These are phyloP conservation scores for Neocloeon triangulifer DNA, from an alignment of 1,140 invertebrate genomes.

Conservation along the genomic window DNA sequence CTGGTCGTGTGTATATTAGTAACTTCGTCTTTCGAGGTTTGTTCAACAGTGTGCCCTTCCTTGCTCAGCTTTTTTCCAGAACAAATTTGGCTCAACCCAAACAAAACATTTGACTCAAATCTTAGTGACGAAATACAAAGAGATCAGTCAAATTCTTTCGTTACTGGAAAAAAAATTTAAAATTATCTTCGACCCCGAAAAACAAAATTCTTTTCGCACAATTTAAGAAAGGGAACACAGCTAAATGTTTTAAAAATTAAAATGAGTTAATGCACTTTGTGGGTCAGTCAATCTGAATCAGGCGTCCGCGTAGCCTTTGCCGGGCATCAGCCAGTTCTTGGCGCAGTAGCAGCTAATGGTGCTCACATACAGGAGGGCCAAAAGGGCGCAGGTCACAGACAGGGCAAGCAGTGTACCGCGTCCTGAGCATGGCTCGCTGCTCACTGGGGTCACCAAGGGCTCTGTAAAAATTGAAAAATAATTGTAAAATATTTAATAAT, in stretches of 20 bases:
- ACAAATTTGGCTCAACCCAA: too few relatives aligned
- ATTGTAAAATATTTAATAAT: too few relatives aligned
- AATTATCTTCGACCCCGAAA: too few relatives aligned
- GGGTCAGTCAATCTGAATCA: too few relatives aligned
- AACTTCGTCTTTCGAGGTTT: too few relatives aligned
- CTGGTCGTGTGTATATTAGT: too few relatives aligned
- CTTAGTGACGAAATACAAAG: neutral
- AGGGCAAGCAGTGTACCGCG: conserved; percentile 70
- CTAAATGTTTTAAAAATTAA: neutral
- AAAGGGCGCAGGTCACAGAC: conserved; percentile 67
- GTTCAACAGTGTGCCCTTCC: neutral
- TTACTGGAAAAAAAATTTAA: neutral
- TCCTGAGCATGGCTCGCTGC: conserved; percentile 75
- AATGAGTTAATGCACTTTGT: too few relatives aligned
- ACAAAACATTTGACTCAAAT: neutral
- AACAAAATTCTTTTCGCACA: too few relatives aligned
- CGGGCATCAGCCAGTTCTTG: conserved; percentile 67
- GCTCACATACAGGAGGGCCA: conserved; percentile 73
- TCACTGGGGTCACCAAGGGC: conserved; percentile 63
- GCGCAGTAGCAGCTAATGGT: conserved; percentile 78
- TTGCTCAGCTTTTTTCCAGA: neutral
- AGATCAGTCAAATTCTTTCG: neutral
- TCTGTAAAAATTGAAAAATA: conserved; percentile 30
- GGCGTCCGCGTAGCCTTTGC: too few relatives aligned
- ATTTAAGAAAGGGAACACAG: neutral